A percentile compares a stretch with the other conserved stretches of the same genome.
Evolutionary conservation across 2,113 vertebrate genomes (phyloP).

Genomic region (Sylvia atricapilla): DNA sequence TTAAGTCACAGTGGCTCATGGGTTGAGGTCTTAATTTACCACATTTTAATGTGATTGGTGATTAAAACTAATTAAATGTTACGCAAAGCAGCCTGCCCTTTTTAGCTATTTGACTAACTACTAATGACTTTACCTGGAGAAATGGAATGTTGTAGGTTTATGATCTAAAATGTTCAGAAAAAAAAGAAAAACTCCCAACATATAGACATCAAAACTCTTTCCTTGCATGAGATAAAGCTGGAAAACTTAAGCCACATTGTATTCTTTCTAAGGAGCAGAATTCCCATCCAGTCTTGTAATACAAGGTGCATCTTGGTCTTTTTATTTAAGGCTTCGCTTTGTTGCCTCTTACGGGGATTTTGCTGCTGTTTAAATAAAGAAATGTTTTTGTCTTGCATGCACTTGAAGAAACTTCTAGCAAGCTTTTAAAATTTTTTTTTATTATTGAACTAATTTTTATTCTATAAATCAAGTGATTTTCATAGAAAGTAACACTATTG

Average conservation of each 20-base stretch:
- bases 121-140: neutral
- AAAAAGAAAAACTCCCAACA: neutral
- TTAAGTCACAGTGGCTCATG: neutral
- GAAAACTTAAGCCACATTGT: neutral
- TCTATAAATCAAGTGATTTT: neutral
- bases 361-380: neutral
- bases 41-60: slow-evolving; percentile 40
- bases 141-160: neutral
- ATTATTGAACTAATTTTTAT: neutral
- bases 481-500: neutral
- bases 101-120: slow-evolving; percentile 3
- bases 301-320: neutral
- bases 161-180: neutral
- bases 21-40: neutral
- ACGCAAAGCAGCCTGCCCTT: slow-evolving; percentile 1
- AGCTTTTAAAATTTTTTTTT: neutral
- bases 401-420: neutral
- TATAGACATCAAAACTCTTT: neutral
- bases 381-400: neutral
- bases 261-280: neutral
- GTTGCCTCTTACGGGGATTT: neutral
- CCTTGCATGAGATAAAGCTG: neutral
- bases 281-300: neutral
- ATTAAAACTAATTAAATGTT: slow-evolving; percentile 38
- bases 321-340: neutral